Evolutionary conservation across 2,888 invertebrate genomes (phyloP), one percentile per base, ranked within the genome.

Genomic region (Thymelicus acteon): DNA sequence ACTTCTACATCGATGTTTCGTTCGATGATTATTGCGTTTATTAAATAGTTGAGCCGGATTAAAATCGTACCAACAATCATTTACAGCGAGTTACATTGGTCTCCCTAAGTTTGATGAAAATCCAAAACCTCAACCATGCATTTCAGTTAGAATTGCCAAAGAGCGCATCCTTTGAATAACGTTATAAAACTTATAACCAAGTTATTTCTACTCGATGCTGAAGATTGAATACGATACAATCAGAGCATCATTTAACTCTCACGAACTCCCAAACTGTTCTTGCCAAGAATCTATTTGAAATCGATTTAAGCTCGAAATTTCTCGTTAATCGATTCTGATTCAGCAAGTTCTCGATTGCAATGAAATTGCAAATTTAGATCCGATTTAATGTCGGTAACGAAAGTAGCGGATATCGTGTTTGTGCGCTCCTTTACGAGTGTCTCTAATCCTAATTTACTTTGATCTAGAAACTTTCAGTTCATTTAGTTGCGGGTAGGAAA

Each of bases 311-410:
- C 82, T 83, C 76, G 82, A 83, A 85, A 84, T 85, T 82, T 80
- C 81, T 81, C 82, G 82, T 84, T 86, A 89, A 88, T 88, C 87
- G 87, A 86, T 85, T 88, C 85, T 81, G 83, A 88, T 84, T 88
- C 82, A 85, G 82, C 83, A 76, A 80, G 81, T 80, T 84, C 82
- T 82, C 83, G 78, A 85, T 83, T 82, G 82, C 82, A 82, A 79
- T 82, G 81, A 82, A 82, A 80, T 84, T 80, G 81, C 82, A 81
- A 80, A 84, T 83, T 82, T 80, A 77, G 80, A 76, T 73, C 68
- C 73, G 77, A 78, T 78, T 79, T 74, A 79, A 78, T 74, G 75
- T 78, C 75, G 74, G 77, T 75, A 74, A 75, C 74, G 74, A 74
- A 75, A 78, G 74, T 76, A 72, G 71, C 62, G 58, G 65, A 71